Evolutionary conservation across 1,140 invertebrate species (phyloP).

Genomic region (Drosophila kurseongensis): DNA sequence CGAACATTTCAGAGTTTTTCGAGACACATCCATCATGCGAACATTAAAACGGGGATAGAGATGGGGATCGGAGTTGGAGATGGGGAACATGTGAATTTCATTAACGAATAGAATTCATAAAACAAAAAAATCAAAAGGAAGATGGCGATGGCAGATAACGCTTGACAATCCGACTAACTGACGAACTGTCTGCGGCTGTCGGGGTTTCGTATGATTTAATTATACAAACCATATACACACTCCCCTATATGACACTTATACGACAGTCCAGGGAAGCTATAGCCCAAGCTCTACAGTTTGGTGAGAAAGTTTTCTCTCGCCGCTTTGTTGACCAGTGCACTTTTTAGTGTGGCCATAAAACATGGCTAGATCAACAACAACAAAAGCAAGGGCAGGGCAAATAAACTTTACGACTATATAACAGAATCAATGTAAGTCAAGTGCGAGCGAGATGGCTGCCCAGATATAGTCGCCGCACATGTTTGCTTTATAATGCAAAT

Average conservation of each 20-base stretch:
- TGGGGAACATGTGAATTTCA: conserved; percentile 73
- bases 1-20: conserved; percentile 14
- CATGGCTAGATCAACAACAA: conserved; percentile 48
- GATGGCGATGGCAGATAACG: conserved; percentile 63
- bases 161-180: conserved; percentile 41
- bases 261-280: not conserved
- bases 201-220: conserved; percentile 47
- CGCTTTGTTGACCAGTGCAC: conserved; percentile 73
- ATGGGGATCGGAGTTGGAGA: conserved; percentile 41
- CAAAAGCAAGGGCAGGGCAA: conserved; percentile 71
- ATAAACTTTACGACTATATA: conserved; percentile 81
- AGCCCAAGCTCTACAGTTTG: conserved; percentile 6
- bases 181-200: conserved; percentile 47
- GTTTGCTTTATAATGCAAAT: conserved; percentile 69
- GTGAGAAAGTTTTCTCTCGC: conserved; percentile 72
- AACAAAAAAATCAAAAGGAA: conserved; percentile 46
- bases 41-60: conserved; percentile 40
- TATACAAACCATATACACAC: conserved; percentile 46
- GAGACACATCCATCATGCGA: conserved; percentile 68
- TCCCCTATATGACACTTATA: conserved; percentile 21
- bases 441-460: conserved; percentile 26
- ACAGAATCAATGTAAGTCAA: conserved; percentile 79
- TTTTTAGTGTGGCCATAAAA: conserved; percentile 77
- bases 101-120: conserved; percentile 64
- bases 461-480: conserved; percentile 36